phyloP scores from a whole-genome alignment of 2,797 vertebrate species.

The Peromyscus melanophrys region DNA sequence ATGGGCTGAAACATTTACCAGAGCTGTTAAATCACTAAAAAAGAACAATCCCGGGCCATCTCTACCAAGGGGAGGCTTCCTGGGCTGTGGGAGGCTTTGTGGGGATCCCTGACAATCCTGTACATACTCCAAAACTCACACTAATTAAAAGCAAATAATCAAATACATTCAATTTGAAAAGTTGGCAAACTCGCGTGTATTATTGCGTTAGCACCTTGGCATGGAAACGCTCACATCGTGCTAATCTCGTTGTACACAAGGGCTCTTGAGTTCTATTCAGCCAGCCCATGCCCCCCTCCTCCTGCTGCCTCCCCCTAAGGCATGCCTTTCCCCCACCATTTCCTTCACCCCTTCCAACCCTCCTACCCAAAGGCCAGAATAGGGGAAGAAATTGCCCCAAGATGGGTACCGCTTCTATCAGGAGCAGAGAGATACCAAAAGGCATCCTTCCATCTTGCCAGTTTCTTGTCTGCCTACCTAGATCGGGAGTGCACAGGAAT shows the following conservation, averaged over 20 bases:
- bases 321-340: conserved; percentile 56
- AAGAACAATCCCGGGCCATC: conserved; percentile 89
- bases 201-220: conserved; percentile 93
- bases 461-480: conserved; percentile 46
- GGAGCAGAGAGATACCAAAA: conserved; percentile 19
- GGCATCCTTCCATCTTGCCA: neutral
- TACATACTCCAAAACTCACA: conserved; percentile 93
- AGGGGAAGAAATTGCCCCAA: conserved; percentile 61
- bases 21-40: conserved; percentile 90
- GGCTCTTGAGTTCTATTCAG: conserved; percentile 89
- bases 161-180: conserved; percentile 94
- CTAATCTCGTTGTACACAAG: conserved; percentile 92
- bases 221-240: conserved; percentile 89
- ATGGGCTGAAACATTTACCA: conserved; percentile 88
- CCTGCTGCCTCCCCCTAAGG: conserved; percentile 8
- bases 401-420: conserved; percentile 40
- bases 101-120: conserved; percentile 92
- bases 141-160: conserved; percentile 94
- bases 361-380: conserved; percentile 73
- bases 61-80: conserved; percentile 86
- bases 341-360: neutral
- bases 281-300: conserved; percentile 80
- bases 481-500: neutral
- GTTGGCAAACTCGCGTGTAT: conserved; percentile 92
- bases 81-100: conserved; percentile 89